A percentile compares a stretch with the other conserved stretches of the same genome.
phyloP scores from a whole-genome alignment of 2,113 vertebrate species.

The Gobius niger region DNA sequence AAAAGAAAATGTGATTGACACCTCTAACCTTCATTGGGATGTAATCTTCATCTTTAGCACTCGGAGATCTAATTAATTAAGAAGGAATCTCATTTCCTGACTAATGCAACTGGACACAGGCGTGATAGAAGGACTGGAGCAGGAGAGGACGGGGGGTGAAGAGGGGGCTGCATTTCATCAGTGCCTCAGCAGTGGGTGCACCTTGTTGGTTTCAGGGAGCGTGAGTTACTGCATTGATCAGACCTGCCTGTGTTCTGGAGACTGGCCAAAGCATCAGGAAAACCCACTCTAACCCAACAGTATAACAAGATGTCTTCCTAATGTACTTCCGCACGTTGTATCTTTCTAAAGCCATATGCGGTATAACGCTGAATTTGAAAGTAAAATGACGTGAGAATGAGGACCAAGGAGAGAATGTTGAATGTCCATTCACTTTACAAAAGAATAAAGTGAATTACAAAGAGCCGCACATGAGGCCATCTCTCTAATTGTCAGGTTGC shows the following conservation, averaged over 20 bases:
- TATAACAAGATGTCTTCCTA: too few relatives aligned
- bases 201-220: constrained; percentile 53
- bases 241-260: constrained; percentile 48
- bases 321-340: constrained; percentile 35
- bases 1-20: constrained; percentile 76
- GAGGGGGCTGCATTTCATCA: constrained; percentile 58
- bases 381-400: background rate
- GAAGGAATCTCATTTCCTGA: constrained; percentile 79
- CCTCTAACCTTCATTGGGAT: constrained; percentile 72
- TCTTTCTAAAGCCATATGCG: background rate
- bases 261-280: constrained; percentile 35
- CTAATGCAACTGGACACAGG: constrained; percentile 79
- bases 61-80: constrained; percentile 83
- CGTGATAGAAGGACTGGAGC: constrained; percentile 63
- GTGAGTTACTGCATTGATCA: constrained; percentile 57
- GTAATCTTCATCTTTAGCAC: constrained; percentile 83
- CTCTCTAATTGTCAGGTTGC: too few relatives aligned
- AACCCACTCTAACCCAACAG: constrained; percentile 37
- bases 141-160: constrained; percentile 10
- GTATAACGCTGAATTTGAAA: background rate
- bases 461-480: too few relatives aligned
- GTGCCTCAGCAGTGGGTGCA: constrained; percentile 56
- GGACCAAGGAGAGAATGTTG: background rate
- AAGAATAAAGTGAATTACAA: too few relatives aligned
- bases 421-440: background rate